These are phyloP conservation scores for Drosophila helvetica DNA, from an alignment of 2,888 invertebrate species.

Conservation along the genomic window DNA sequence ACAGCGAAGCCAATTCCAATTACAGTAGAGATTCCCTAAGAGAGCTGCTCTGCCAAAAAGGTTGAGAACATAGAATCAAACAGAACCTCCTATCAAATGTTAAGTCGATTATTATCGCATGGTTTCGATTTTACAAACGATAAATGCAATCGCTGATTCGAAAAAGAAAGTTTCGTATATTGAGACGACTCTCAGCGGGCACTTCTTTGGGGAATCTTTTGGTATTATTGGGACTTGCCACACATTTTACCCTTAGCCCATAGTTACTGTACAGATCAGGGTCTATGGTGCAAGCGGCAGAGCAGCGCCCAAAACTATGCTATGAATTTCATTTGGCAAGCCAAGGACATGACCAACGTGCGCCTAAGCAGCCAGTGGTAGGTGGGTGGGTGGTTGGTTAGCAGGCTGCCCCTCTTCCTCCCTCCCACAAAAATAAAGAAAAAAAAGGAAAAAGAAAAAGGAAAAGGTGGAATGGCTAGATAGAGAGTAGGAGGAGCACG, in stretches of 20 bases:
- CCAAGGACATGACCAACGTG: constrained; percentile 79
- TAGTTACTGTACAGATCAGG: constrained; percentile 54
- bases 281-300: constrained; percentile 43
- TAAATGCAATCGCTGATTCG: background rate
- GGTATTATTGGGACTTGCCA: background rate
- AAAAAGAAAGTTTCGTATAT: background rate
- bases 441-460: background rate
- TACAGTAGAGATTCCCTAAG: constrained; percentile 55
- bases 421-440: background rate
- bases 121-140: background rate
- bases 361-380: constrained; percentile 64
- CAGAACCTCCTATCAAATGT: background rate
- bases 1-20: constrained; percentile 47
- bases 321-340: constrained; percentile 78
- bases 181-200: too few relatives aligned
- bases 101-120: background rate
- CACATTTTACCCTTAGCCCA: constrained; percentile 13
- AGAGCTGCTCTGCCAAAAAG: background rate
- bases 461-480: background rate
- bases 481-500: background rate
- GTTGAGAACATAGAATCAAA: background rate
- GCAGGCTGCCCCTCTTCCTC: too few relatives aligned
- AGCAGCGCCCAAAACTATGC: constrained; percentile 67
- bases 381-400: constrained; percentile 9
- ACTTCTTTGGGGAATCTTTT: too few relatives aligned